Base-by-base conservation (phyloP, 2,113 vertebrate genomes). In the Odobenus rosmarus region DNA sequence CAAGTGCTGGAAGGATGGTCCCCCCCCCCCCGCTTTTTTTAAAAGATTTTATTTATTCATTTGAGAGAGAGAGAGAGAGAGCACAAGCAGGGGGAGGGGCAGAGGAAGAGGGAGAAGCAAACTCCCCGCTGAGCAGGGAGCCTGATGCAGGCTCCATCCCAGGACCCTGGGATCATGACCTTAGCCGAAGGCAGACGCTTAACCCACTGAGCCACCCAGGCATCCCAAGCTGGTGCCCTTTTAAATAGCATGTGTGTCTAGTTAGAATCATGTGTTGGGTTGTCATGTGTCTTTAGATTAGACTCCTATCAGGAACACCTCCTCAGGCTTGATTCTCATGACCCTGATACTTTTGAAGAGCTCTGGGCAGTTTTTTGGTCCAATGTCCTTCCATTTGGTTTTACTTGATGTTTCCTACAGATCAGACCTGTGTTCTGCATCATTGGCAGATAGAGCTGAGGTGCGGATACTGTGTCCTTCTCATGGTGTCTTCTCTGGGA, bases 401-500 rank as follows among this genome's bases (percentile, higher is more conserved):
- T 28, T 26, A 1, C 0, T 23, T 6, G 4, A 3, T 39, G 12
- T 12, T 13, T 49, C 46, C 53, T 46, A 1, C 5, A 4, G 18
- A 46, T 26, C 26, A 39, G 18, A 18, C 23, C 12, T 1, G 4
- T 0, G 1, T 21, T 79, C 26, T 2, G 6, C 15, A 1, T n/a
- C 21, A 6, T 2, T n/a, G 39, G 36, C 31, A 39, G 64, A 59
- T 7, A 4, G 10, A 7, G 1, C 5, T 2, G 21, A 4, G 23
- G 0, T 64, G 64, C 1, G 0, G 12, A 5, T 13, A 7, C 39
- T 4, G 2, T 36, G 7, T 39, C 33, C 13, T 31, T 16, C 31
- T 59, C 39, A 0, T 7, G 51, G 1, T n/a, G 24, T 36, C 36
- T 72, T 62, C 9, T 4, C 24, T 16, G 11, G 49, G 36, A 46